Evolutionary conservation across 1,140 invertebrate genomes (phyloP).

Genomic region (Pseudomyrmex sp.): DNA sequence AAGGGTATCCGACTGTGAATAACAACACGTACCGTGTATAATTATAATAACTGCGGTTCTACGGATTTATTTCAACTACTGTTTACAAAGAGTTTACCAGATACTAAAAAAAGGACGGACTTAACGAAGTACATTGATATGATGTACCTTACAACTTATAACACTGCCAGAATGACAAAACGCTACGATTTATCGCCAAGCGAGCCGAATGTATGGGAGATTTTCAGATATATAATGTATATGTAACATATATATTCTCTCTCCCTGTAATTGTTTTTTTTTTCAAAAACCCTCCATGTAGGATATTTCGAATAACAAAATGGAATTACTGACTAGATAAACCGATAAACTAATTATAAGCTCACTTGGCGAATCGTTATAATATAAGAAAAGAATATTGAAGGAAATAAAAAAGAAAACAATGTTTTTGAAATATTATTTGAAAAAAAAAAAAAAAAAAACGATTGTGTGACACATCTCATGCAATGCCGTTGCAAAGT

Average conservation of each 20-base stretch:
- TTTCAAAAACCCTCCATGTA: constrained; percentile 23
- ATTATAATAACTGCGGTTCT: constrained; percentile 57
- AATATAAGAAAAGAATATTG: constrained; percentile 51
- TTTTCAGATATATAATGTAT: constrained; percentile 23
- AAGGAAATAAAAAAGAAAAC: constrained; percentile 34
- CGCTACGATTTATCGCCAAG: constrained; percentile 45
- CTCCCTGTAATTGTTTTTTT: background rate
- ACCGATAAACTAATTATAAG: constrained; percentile 15
- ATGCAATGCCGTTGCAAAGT: constrained; percentile 71
- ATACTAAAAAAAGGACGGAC: constrained; percentile 66
- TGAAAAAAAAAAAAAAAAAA: constrained; percentile 23
- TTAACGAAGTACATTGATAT: constrained; percentile 72
- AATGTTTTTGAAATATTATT: constrained; percentile 55
- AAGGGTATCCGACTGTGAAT: constrained; percentile 77
- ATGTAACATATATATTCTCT: constrained; percentile 1
- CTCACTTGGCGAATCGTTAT: constrained; percentile 52
- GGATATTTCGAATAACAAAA: constrained; percentile 5
- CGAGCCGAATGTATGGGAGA: constrained; percentile 1
- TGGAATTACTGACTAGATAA: background rate
- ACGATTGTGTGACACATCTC: constrained; percentile 50
- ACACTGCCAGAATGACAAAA: constrained; percentile 75
- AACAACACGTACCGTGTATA: constrained; percentile 58
- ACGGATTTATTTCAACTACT: constrained; percentile 64
- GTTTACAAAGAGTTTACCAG: constrained; percentile 62
- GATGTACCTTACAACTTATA: constrained; percentile 69